Conservation (phyloP, 2,113 vertebrate genomes). For the Pterophyllum scalare region DNA sequence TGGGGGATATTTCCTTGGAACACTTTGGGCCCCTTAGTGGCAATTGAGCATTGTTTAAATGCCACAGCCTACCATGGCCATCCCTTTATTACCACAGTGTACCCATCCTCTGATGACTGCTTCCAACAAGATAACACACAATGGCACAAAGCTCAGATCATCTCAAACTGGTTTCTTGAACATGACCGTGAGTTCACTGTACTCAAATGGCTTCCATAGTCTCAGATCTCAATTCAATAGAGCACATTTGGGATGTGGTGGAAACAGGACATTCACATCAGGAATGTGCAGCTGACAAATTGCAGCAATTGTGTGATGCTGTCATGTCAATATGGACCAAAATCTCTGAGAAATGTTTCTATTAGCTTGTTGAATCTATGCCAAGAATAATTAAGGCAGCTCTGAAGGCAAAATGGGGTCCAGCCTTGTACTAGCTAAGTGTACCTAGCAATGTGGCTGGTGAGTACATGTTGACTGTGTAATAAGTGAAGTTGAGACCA, state of each 20-base stretch:
- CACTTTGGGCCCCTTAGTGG: not conserved
- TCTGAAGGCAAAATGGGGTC: not conserved
- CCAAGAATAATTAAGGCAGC: not conserved
- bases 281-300: not conserved
- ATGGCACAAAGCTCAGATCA: no score
- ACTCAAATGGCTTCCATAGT: no score
- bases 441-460: rapidly evolving
- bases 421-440: not conserved
- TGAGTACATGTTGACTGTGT: not conserved
- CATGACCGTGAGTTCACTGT: no score
- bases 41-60: rapidly evolving
- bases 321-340: not conserved
- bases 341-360: not conserved
- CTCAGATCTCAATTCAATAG: no score
- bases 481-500: not conserved
- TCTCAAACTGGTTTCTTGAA: no score
- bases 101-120: not conserved
- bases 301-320: rapidly evolving
- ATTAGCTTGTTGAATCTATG: not conserved
- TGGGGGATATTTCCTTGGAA: not conserved
- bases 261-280: no score
- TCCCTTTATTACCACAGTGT: not conserved
- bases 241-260: no score
- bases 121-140: no score
- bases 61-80: not conserved